phyloP scores from a whole-genome alignment of 2,113 vertebrate species.

The Procavia capensis region DNA sequence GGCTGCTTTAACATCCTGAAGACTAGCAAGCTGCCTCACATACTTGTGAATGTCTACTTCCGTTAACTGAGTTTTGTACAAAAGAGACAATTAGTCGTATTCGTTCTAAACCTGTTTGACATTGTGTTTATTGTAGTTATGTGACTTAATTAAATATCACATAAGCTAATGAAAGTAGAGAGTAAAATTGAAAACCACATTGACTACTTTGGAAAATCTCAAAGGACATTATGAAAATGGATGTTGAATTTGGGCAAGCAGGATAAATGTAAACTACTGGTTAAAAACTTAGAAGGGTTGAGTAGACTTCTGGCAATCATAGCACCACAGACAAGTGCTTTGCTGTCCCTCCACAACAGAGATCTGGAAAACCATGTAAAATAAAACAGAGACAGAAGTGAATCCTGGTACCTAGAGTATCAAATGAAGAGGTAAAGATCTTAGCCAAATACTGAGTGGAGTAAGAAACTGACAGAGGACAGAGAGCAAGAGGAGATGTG shows the following conservation, averaged over 20 bases:
- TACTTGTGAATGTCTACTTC: background rate
- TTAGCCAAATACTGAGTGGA: too few species aligned
- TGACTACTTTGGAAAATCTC: background rate
- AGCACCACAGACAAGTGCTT: too few species aligned
- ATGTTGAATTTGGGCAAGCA: background rate
- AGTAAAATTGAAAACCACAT: background rate
- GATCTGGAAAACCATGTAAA: too few species aligned
- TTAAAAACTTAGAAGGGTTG: background rate
- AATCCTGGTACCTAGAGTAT: too few species aligned
- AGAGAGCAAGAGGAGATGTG: too few species aligned
- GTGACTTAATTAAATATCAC: background rate
- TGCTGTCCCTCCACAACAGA: too few species aligned
- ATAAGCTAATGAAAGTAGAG: background rate
- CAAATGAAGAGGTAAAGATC: too few species aligned
- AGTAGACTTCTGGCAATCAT: too few species aligned
- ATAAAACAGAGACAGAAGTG: too few species aligned
- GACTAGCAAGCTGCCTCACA: background rate
- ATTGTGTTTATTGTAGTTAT: background rate
- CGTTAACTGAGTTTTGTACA: background rate
- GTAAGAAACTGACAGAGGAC: too few species aligned
- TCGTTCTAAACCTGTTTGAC: background rate
- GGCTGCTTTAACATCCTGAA: background rate
- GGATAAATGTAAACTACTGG: background rate
- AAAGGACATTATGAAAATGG: background rate
- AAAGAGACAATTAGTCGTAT: background rate